A percentile compares a stretch with the other conserved stretches of the same genome.
Evolutionary conservation across 2,113 vertebrate genomes (phyloP).

Genomic region (Psilopsiagon aurifrons): DNA sequence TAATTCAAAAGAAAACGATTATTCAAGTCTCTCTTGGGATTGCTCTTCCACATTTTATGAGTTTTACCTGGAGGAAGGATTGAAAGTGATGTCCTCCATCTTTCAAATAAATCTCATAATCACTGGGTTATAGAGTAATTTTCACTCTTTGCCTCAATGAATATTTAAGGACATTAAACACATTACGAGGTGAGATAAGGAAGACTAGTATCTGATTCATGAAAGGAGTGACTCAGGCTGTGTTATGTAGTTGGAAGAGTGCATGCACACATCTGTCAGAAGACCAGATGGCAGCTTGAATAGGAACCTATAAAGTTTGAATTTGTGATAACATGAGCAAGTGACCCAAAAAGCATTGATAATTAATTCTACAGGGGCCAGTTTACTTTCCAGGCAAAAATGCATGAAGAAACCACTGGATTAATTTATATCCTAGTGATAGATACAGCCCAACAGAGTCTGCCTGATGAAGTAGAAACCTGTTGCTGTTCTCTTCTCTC

Average conservation of each 20-base stretch:
- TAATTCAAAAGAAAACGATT: neutral
- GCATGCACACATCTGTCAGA: neutral
- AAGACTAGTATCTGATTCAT: neutral
- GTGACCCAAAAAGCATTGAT: neutral
- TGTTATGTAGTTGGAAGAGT: neutral
- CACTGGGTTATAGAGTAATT: neutral
- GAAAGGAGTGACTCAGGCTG: neutral
- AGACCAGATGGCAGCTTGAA: neutral
- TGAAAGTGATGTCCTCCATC: neutral
- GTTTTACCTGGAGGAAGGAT: neutral
- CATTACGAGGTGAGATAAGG: neutral
- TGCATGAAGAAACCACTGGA: neutral
- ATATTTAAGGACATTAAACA: neutral
- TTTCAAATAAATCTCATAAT: neutral
- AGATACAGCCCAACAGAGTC: neutral
- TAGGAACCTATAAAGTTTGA: neutral
- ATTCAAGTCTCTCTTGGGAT: neutral
- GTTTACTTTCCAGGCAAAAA: conserved; percentile 7
- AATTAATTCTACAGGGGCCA: neutral
- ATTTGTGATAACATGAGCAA: conserved; percentile 1
- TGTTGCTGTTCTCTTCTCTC: neutral
- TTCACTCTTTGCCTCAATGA: neutral
- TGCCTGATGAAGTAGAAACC: neutral
- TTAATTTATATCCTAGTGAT: neutral
- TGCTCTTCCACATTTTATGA: neutral